Conservation (phyloP, 2,113 vertebrate species). For the Calyptommatus sinebrachiatus region DNA sequence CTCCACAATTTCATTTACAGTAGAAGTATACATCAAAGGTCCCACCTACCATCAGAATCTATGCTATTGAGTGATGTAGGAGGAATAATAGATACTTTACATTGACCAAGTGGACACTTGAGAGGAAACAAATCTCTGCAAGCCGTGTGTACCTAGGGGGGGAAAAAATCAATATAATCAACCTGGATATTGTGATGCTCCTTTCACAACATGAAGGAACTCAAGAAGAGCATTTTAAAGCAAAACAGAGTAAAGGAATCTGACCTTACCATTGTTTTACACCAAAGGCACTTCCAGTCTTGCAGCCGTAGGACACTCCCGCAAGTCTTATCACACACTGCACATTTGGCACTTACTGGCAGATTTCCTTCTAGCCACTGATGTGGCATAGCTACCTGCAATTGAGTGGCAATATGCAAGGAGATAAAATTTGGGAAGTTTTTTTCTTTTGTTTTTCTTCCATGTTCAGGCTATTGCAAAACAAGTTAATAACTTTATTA, state of each 20-base stretch:
- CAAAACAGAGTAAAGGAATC: background rate
- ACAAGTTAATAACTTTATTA: background rate
- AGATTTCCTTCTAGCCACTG: conserved; percentile 98
- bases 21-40: background rate
- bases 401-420: background rate
- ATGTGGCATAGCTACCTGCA: conserved; percentile 95
- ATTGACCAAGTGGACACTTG: conserved; percentile 95
- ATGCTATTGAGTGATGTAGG: conserved; percentile 98
- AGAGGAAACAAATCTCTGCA: conserved; percentile 93
- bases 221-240: background rate
- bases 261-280: conserved; percentile 91
- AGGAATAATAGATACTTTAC: conserved; percentile 97
- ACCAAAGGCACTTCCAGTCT: conserved; percentile 99
- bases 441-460: background rate
- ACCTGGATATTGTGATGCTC: background rate
- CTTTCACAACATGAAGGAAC: too few relatives aligned
- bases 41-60: conserved; percentile 92
- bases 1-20: background rate
- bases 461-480: background rate
- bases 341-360: conserved; percentile 95
- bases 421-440: background rate
- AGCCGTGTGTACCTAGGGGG: conserved; percentile 91
- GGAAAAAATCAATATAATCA: conserved; percentile 38
- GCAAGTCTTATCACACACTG: conserved; percentile 96
- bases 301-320: conserved; percentile 95